Evolutionary conservation across 2,113 vertebrate species (phyloP).

Genomic region (Thamnophis sirtalis): DNA sequence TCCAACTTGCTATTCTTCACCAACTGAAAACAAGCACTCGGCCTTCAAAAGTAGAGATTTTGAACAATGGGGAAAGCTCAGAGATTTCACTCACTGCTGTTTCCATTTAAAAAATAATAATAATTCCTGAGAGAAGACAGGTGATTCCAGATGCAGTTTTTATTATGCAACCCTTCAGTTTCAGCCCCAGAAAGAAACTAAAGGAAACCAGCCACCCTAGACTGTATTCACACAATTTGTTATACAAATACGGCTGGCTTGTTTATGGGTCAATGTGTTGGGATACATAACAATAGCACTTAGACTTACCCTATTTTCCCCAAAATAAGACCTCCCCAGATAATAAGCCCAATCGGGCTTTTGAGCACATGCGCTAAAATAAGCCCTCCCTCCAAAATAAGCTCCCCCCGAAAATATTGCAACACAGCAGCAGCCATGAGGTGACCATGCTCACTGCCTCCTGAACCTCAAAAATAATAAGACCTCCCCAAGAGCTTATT

Average conservation of each 20-base stretch:
- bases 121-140: background rate
- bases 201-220: background rate
- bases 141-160: background rate
- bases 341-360: too few relatives aligned
- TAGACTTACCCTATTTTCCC: too few relatives aligned
- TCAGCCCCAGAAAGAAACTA: background rate
- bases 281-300: too few relatives aligned
- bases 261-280: background rate
- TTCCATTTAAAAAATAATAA: background rate
- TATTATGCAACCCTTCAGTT: background rate
- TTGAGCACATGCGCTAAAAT: too few relatives aligned
- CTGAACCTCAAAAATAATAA: too few relatives aligned
- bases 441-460: too few relatives aligned
- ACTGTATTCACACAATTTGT: background rate
- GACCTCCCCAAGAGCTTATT: too few relatives aligned
- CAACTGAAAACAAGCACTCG: background rate
- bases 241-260: background rate
- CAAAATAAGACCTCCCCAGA: too few relatives aligned
- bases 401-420: too few relatives aligned
- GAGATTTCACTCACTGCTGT: background rate
- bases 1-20: background rate
- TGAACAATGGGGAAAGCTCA: background rate
- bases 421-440: too few relatives aligned
- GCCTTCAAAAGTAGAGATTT: background rate
- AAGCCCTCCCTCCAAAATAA: too few relatives aligned